Conservation (phyloP, 2,113 vertebrate genomes). For the Felis catus region DNA sequence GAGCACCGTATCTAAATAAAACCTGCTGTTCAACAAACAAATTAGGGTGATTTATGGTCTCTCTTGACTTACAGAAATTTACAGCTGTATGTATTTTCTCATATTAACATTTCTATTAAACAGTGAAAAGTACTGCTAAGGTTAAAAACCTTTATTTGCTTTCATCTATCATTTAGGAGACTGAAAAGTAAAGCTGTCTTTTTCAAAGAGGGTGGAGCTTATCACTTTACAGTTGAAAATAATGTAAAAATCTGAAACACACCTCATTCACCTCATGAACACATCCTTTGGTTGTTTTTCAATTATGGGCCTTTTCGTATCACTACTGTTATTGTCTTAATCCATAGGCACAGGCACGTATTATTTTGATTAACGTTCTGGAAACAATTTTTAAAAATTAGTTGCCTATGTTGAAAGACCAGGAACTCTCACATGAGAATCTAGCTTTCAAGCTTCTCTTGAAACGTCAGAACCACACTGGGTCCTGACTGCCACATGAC, state of each 20-base stretch:
- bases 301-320: neutral
- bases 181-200: neutral
- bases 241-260: neutral
- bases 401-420: neutral
- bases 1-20: constrained; percentile 28
- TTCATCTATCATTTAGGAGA: neutral
- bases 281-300: neutral
- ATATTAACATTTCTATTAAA: neutral
- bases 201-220: neutral
- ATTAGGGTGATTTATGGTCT: neutral
- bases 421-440: neutral
- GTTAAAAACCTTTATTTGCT: constrained; percentile 18
- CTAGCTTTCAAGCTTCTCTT: constrained; percentile 6
- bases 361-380: neutral
- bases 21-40: constrained; percentile 44
- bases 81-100: neutral
- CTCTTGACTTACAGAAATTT: constrained; percentile 1
- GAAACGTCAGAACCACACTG: neutral
- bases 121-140: neutral
- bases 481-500: neutral
- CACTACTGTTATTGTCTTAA: neutral
- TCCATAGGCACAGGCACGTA: neutral
- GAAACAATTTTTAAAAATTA: neutral
- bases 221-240: constrained; percentile 1
- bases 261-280: neutral